Base-by-base conservation (phyloP, 2,113 vertebrate genomes). In the Macrotis lagotis region DNA sequence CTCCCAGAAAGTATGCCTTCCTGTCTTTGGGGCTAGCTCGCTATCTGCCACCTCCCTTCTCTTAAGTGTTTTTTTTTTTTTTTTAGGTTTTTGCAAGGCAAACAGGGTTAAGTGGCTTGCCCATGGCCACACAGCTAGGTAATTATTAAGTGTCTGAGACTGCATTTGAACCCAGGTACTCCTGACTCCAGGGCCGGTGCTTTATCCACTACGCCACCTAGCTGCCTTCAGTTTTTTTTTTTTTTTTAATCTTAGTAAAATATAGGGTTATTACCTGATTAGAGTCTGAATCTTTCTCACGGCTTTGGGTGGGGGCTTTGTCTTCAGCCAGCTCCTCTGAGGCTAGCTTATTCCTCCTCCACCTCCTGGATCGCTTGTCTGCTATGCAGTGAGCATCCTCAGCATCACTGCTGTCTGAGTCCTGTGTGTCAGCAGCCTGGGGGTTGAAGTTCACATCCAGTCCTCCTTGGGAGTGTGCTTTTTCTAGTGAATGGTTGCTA, bases 401-500 rank as follows among this genome's bases (percentile, higher is more conserved):
- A 0, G 98, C 98, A 93, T 99, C 99, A 0, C 99, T 99, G 98
- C 99, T 99, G 98, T 99, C 99, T 0, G 97, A 98, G 28, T 98
- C 98, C 92, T 98, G 98, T 48, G 98, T 92, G 22, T 94, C 97
- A 51, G 98, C 98, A 48, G 98, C 96, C 98, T 99, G 99, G 22
- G 99, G 99, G 97, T 99, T 99, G 97, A 99, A 99, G 98, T 99
- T 99, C 90, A 99, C 98, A 50, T 99, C 99, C 96, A 99, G 98
- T 2, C 99, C 97, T 66, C 97, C 98, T 0, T 98, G 98, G 3
- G 96, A 93, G 51, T 95, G 97, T 25, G 95, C 94, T 95, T 97
- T 98, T 93, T 98, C 98, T 0, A 91, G 94, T 8, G 90, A 91
- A 0, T 97, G 93, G 50, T 28, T 91, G 97, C 98, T 98, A 90